Conservation (phyloP, 2,888 invertebrate genomes). For the Hesperia comma region DNA sequence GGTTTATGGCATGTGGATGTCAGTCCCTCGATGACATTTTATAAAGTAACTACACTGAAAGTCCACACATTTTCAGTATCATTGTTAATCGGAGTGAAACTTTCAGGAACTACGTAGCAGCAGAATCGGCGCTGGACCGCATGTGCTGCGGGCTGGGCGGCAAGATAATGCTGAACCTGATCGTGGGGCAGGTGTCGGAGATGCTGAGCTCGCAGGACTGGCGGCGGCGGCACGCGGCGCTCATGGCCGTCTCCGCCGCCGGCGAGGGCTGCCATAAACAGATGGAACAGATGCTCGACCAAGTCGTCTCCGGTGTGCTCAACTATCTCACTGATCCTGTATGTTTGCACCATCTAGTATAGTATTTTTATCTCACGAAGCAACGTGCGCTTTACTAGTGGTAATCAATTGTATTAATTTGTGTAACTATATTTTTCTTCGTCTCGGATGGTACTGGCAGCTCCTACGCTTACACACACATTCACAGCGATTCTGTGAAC, state of each 20-base stretch:
- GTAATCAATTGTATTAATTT: no score
- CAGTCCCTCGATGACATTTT: constrained; percentile 75
- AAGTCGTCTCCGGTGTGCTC: constrained; percentile 95
- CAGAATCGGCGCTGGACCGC: constrained; percentile 98
- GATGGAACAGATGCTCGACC: constrained; percentile 97
- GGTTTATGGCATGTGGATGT: constrained; percentile 66
- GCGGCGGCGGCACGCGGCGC: constrained; percentile 96
- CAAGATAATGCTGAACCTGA: constrained; percentile 93
- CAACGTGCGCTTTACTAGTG: no score
- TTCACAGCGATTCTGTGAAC: no score
- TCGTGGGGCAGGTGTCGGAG: constrained; percentile 92
- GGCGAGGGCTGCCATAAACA: constrained; percentile 99
- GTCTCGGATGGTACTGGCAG: no score
- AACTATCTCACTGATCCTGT: constrained; percentile 93
- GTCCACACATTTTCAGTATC: background rate
- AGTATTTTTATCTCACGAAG: no score
- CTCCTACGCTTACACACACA: no score
- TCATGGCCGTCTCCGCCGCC: constrained; percentile 99
- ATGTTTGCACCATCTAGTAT: constrained; percentile 46
- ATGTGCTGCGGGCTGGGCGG: constrained; percentile 99
- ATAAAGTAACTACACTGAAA: constrained; percentile 1
- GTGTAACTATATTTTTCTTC: no score
- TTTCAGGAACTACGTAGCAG: constrained; percentile 94
- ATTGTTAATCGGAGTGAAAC: background rate
- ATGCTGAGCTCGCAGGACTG: constrained; percentile 94